These are phyloP conservation scores for Unio pictorum DNA, from an alignment of 2,888 invertebrate species.

Conservation along the genomic window DNA sequence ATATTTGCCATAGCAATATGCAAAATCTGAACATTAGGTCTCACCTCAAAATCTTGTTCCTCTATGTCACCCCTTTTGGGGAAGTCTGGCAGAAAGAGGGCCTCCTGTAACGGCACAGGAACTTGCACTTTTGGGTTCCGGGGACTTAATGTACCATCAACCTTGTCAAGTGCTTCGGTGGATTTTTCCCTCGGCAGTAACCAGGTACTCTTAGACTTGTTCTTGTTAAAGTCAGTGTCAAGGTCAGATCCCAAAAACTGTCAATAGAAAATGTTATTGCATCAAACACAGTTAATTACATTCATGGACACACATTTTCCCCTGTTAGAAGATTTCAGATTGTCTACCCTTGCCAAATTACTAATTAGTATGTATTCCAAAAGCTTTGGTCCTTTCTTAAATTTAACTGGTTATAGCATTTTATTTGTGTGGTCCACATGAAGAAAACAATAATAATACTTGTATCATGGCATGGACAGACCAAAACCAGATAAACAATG, in stretches of 20 bases:
- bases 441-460: no score
- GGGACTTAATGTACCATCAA: constrained; percentile 15
- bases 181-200: constrained; percentile 44
- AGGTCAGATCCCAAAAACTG: background rate
- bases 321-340: background rate
- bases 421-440: no score
- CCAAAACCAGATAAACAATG: no score
- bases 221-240: constrained; percentile 36
- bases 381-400: no score
- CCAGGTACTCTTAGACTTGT: constrained; percentile 46
- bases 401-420: no score
- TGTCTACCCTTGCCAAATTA: background rate
- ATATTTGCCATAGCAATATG: no score
- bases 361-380: no score
- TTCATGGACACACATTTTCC: background rate
- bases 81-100: constrained; percentile 91
- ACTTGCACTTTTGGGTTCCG: constrained; percentile 64
- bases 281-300: no score
- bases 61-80: constrained; percentile 79
- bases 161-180: constrained; percentile 34
- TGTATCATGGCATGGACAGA: no score
- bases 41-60: constrained; percentile 75
- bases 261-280: background rate
- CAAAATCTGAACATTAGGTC: background rate
- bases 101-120: constrained; percentile 87